A percentile compares a stretch with the other conserved stretches of the same genome.
phyloP scores from a whole-genome alignment of 2,888 invertebrate genomes.

The Sycophila texana region DNA sequence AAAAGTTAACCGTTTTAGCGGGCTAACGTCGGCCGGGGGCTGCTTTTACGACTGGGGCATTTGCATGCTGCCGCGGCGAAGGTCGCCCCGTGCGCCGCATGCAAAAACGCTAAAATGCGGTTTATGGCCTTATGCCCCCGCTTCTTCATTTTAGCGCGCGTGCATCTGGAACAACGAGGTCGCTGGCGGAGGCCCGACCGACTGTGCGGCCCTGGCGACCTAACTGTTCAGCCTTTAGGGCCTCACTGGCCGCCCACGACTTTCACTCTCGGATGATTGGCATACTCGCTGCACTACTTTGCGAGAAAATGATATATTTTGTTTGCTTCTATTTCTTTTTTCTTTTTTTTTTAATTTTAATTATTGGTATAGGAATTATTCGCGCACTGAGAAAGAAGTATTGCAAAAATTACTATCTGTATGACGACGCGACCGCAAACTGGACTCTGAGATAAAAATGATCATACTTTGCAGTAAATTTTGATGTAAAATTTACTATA shows the following conservation, averaged over 20 bases:
- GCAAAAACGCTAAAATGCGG: conserved; percentile 68
- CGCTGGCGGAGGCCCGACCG: background rate
- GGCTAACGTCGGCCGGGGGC: background rate
- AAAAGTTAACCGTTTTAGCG: conserved; percentile 47
- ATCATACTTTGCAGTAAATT: too few species aligned
- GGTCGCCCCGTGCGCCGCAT: conserved; percentile 18
- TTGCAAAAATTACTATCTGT: too few species aligned
- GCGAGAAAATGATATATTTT: too few species aligned
- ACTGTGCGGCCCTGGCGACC: conserved; percentile 7
- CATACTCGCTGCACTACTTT: too few species aligned
- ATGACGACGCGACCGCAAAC: too few species aligned
- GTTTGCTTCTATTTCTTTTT: too few species aligned
- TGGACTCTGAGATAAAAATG: too few species aligned
- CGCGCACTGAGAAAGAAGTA: too few species aligned
- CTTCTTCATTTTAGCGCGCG: conserved; percentile 65
- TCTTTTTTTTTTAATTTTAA: too few species aligned
- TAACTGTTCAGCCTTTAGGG: conserved; percentile 51
- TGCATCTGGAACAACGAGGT: conserved; percentile 67
- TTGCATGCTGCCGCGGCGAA: conserved; percentile 27
- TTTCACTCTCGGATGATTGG: background rate
- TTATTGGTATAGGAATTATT: too few species aligned
- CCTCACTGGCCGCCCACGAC: background rate
- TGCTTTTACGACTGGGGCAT: background rate
- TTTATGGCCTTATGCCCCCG: conserved; percentile 67
- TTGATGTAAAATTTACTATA: too few species aligned